These are phyloP conservation scores for Acronicta psi DNA, from an alignment of 2,888 invertebrate genomes.

Conservation along the genomic window DNA sequence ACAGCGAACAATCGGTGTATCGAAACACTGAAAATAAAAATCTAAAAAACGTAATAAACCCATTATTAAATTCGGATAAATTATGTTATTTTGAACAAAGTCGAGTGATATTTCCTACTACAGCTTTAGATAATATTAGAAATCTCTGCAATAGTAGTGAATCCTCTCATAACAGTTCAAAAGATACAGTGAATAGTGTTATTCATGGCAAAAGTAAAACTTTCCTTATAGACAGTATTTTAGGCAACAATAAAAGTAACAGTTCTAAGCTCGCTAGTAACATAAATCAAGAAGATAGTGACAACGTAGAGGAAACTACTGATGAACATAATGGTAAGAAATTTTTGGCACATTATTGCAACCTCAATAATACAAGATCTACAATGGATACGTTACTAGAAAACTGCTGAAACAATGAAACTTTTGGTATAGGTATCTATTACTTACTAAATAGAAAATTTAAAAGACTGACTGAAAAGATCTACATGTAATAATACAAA, in stretches of 20 bases:
- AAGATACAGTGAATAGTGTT: constrained; percentile 62
- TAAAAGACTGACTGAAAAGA: too few species aligned
- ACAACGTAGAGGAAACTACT: constrained; percentile 74
- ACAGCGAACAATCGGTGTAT: constrained; percentile 69
- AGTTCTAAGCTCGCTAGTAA: constrained; percentile 56
- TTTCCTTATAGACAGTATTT: constrained; percentile 88
- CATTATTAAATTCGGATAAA: constrained; percentile 64
- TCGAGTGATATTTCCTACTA: constrained; percentile 67
- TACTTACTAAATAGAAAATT: too few species aligned
- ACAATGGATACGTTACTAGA: too few species aligned
- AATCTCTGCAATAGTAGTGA: constrained; percentile 62
- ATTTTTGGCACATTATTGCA: not conserved
- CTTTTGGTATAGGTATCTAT: too few species aligned
- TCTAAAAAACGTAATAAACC: constrained; percentile 58
- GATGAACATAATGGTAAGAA: constrained; percentile 84
- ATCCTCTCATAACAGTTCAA: constrained; percentile 61
- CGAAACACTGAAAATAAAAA: constrained; percentile 57
- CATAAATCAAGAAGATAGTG: constrained; percentile 60
- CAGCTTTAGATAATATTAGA: constrained; percentile 63
- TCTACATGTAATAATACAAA: too few species aligned
- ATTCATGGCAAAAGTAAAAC: constrained; percentile 81
- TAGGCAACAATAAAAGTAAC: constrained; percentile 80
- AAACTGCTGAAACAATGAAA: too few species aligned
- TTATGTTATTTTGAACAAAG: constrained; percentile 70
- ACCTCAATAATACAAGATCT: not conserved